Conservation (phyloP, 2,888 invertebrate genomes). For the Cryptophagus acutangulus region DNA sequence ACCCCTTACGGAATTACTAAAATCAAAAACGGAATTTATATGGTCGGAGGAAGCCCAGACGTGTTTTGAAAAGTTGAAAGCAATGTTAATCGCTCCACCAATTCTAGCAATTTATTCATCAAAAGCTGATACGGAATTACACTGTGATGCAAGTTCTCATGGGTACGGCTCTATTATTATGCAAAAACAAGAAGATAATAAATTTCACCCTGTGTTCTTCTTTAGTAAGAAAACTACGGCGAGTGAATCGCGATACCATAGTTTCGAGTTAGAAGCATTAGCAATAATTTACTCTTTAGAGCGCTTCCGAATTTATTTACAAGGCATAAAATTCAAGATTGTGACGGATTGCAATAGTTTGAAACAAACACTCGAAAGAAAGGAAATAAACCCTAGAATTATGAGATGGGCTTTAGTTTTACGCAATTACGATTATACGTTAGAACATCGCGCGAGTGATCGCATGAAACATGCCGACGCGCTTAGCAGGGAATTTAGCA, state of each 20-base stretch:
- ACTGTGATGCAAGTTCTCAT: constrained; percentile 35
- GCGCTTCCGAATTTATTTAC: constrained; percentile 32
- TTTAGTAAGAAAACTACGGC: constrained; percentile 35
- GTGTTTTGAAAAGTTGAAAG: constrained; percentile 27
- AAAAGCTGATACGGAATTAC: constrained; percentile 33
- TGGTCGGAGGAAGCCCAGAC: constrained; percentile 21
- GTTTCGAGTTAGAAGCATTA: constrained; percentile 36
- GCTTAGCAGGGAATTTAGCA: constrained; percentile 29
- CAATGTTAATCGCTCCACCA: constrained; percentile 23
- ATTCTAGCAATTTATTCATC: constrained; percentile 35
- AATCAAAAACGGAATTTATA: constrained; percentile 18
- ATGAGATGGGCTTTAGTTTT: constrained; percentile 30
- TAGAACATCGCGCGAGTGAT: constrained; percentile 20
- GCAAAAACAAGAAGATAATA: constrained; percentile 31
- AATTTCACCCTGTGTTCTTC: constrained; percentile 35
- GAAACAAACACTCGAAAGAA: constrained; percentile 29
- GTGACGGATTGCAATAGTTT: constrained; percentile 34
- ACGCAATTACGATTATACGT: constrained; percentile 24
- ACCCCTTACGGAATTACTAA: constrained; percentile 24
- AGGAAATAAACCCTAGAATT: constrained; percentile 34
- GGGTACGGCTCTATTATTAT: constrained; percentile 36
- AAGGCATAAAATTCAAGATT: constrained; percentile 32
- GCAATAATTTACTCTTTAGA: constrained; percentile 29
- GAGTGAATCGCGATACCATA: constrained; percentile 34
- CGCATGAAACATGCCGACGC: constrained; percentile 36